Percentiles rank a stretch among this genome's conserved stretches.
Evolutionary conservation across 2,113 vertebrate genomes (phyloP).

Genomic region (Hippocampus comes): DNA sequence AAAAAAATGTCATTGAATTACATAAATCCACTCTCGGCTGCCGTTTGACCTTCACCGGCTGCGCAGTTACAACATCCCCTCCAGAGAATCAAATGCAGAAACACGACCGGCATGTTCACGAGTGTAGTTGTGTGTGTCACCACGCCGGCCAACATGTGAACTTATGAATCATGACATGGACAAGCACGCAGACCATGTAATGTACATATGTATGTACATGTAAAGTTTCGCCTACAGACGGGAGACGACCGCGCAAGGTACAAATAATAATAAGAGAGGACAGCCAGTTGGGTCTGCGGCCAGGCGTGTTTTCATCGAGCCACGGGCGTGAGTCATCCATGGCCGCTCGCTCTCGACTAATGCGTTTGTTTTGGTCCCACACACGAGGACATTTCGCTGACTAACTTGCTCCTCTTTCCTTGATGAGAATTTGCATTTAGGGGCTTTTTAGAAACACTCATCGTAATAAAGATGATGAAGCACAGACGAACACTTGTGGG

Average conservation of each 20-base stretch:
- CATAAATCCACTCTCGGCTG: neutral
- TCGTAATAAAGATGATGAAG: too few species aligned
- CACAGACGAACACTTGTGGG: neutral
- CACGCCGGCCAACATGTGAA: conserved; percentile 11
- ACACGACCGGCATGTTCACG: conserved; percentile 8
- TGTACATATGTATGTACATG: conserved; percentile 9
- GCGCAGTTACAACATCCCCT: conserved; percentile 5
- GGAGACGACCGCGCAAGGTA: conserved; percentile 35
- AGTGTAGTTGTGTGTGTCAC: conserved; percentile 6
- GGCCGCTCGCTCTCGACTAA: conserved; percentile 1
- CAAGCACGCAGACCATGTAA: conserved; percentile 16
- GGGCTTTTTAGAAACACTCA: neutral
- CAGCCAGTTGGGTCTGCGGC: conserved; percentile 48
- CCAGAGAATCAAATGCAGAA: conserved; percentile 17
- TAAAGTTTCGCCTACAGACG: conserved; percentile 26
- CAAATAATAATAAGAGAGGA: conserved; percentile 47
- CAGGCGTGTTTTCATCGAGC: conserved; percentile 50
- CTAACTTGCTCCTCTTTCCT: neutral
- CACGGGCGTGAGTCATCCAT: conserved; percentile 33
- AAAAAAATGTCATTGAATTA: neutral
- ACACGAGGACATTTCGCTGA: conserved; percentile 1
- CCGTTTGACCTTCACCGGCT: conserved; percentile 20
- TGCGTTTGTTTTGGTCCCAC: neutral
- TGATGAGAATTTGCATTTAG: neutral
- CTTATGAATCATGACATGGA: conserved; percentile 23